Evolutionary conservation across 2,888 invertebrate genomes (phyloP).

Genomic region (Alviniconcha strummeri): DNA sequence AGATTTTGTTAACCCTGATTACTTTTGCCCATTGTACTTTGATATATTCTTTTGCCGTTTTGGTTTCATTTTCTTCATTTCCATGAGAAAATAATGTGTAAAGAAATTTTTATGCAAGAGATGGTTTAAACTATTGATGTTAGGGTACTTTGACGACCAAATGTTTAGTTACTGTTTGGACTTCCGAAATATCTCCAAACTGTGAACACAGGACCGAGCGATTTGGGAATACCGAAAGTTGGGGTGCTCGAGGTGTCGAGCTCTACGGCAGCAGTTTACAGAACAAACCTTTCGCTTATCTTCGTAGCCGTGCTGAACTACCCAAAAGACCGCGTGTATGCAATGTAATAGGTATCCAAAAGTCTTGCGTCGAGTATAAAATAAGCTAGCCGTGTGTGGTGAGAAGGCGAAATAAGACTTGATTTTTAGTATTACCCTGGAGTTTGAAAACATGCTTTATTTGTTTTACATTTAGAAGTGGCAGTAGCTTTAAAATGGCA

Average conservation of each 20-base stretch:
- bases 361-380: too few species aligned
- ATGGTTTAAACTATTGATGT: not conserved
- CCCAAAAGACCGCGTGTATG: too few species aligned
- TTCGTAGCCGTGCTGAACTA: too few species aligned
- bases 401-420: not conserved
- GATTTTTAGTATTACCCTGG: too few species aligned
- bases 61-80: not conserved
- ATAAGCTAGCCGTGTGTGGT: too few species aligned
- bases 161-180: not conserved
- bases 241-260: not conserved
- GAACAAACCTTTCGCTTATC: too few species aligned
- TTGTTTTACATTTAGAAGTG: not conserved
- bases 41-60: not conserved
- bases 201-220: not conserved
- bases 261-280: too few species aligned
- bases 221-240: slow-evolving; percentile 11
- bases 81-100: too few species aligned
- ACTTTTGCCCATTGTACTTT: too few species aligned
- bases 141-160: not conserved
- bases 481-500: not conserved
- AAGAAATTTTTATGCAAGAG: not conserved
- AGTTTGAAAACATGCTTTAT: not conserved
- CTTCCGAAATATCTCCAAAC: too few species aligned
- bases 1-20: too few species aligned
- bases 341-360: too few species aligned